Evolutionary conservation across 2,113 vertebrate species (phyloP).

Genomic region (Rostratula benghalensis): DNA sequence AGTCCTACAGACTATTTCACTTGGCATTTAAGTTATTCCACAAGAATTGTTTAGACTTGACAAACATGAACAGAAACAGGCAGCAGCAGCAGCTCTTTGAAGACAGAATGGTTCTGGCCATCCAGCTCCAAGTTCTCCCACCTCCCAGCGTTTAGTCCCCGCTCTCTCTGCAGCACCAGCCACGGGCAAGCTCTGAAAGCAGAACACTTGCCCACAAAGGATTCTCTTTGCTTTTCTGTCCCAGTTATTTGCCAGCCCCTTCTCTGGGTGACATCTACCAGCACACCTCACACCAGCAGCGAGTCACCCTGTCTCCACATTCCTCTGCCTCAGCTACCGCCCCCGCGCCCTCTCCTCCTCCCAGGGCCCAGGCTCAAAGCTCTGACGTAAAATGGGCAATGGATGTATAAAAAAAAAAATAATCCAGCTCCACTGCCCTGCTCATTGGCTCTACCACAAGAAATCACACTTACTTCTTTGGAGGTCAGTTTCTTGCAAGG

Average conservation of each 20-base stretch:
- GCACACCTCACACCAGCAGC: not conserved
- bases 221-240: not conserved
- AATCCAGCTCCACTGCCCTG: not conserved
- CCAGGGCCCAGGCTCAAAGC: not conserved
- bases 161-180: not conserved
- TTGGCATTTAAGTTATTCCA: not conserved
- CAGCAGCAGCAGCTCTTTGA: not conserved
- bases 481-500: constrained; percentile 78
- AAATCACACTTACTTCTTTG: constrained; percentile 83
- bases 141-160: not conserved
- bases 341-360: not conserved
- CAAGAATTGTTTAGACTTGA: not conserved
- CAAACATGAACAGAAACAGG: not conserved
- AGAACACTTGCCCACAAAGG: not conserved
- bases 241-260: not conserved
- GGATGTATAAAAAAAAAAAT: not conserved
- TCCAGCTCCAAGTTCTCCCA: not conserved
- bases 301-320: no score
- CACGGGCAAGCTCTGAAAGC: not conserved
- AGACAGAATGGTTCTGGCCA: no score
- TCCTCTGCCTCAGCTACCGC: not conserved
- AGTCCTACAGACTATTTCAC: not conserved
- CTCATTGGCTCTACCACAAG: not conserved
- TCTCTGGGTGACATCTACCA: no score
- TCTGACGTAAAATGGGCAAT: not conserved